phyloP scores from a whole-genome alignment of 1,140 invertebrate genomes.

The Macrocentrus cingulum region DNA sequence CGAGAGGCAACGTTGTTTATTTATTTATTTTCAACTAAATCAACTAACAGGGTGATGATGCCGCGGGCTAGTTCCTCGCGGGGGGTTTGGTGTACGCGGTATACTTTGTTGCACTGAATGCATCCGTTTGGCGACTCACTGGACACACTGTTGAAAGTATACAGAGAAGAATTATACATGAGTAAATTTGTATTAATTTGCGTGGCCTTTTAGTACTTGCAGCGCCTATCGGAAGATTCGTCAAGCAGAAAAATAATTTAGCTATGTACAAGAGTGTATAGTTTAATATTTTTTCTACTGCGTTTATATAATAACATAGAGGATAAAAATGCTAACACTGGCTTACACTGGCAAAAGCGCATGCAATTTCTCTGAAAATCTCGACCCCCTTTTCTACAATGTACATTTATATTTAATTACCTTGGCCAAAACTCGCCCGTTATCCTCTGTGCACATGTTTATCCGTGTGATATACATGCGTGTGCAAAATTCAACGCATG shows the following conservation, averaged over 20 bases:
- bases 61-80: conserved; percentile 38
- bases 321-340: conserved; percentile 16
- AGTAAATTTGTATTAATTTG: not conserved
- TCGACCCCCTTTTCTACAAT: not conserved
- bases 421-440: conserved; percentile 12
- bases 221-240: conserved; percentile 52
- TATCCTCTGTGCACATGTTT: no score
- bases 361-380: conserved; percentile 10
- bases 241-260: conserved; percentile 30
- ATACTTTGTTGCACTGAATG: conserved; percentile 57
- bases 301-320: not conserved
- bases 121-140: conserved; percentile 20
- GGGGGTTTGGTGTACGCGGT: conserved; percentile 60
- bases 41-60: no score
- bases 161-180: no score
- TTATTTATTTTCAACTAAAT: no score
- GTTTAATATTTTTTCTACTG: not conserved
- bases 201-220: not conserved
- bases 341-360: conserved; percentile 21
- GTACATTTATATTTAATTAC: conserved; percentile 7
- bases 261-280: not conserved
- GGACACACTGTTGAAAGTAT: conserved; percentile 27
- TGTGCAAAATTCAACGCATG: not conserved
- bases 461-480: not conserved
- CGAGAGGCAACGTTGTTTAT: no score